These are phyloP conservation scores for Cyclargus thomasi DNA, from an alignment of 1,140 invertebrate species.

Conservation along the genomic window DNA sequence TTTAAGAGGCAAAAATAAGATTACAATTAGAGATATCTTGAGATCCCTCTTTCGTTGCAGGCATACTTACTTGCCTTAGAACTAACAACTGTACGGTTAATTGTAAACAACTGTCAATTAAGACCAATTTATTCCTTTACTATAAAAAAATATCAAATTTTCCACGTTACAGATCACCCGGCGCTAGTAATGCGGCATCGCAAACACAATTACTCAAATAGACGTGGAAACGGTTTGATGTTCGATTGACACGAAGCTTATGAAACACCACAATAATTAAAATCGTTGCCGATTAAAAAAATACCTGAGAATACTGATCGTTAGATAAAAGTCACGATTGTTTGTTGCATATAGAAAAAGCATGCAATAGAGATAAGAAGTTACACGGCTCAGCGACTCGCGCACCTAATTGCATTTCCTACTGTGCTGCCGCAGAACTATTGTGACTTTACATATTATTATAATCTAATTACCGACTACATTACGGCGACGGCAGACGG, in stretches of 20 bases:
- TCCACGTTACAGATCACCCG: not conserved
- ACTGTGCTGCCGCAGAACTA: slow-evolving; percentile 54
- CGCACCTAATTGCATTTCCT: slow-evolving; percentile 70
- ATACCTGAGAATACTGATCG: slow-evolving; percentile 70
- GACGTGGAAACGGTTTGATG: slow-evolving; percentile 30
- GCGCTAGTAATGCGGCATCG: not conserved
- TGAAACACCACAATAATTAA: slow-evolving; percentile 66
- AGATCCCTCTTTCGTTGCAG: no score
- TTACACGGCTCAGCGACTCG: slow-evolving; percentile 63
- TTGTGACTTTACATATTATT: slow-evolving; percentile 9
- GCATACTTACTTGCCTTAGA: no score
- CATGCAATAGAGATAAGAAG: slow-evolving; percentile 71
- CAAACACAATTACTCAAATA: not conserved
- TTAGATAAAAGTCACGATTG: slow-evolving; percentile 67
- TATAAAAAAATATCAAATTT: not conserved
- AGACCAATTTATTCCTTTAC: not conserved
- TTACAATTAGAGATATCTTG: no score
- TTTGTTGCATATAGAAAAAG: slow-evolving; percentile 72
- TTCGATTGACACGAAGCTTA: slow-evolving; percentile 67
- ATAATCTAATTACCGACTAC: not conserved
- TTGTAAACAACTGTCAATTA: not conserved
- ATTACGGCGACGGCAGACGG: not conserved
- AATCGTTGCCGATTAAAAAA: slow-evolving; percentile 65
- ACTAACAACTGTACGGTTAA: no score
- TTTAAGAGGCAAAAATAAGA: no score